phyloP scores from a whole-genome alignment of 2,113 vertebrate genomes.

The Syngnathus typhle region DNA sequence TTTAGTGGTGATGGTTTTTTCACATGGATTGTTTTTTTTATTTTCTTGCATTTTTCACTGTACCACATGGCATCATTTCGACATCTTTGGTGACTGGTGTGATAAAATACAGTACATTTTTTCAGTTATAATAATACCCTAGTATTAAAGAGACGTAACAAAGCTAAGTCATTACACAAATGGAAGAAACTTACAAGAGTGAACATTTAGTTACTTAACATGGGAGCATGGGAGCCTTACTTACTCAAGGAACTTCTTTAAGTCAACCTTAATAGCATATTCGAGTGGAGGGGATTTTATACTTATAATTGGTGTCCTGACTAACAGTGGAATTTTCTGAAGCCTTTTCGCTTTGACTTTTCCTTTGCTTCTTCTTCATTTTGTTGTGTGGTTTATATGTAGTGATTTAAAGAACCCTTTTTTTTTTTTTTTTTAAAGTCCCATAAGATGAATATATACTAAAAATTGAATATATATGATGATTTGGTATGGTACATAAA shows the following conservation, averaged over 20 bases:
- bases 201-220: background rate
- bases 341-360: conserved; percentile 17
- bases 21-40: conserved; percentile 22
- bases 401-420: conserved; percentile 60
- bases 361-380: conserved; percentile 9
- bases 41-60: conserved; percentile 20
- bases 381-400: conserved; percentile 8
- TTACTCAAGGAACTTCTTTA: background rate
- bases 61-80: background rate
- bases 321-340: conserved; percentile 10
- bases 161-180: background rate
- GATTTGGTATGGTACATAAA: background rate
- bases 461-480: background rate
- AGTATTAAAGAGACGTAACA: background rate
- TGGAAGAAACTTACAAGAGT: background rate
- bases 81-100: background rate
- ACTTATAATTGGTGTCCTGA: conserved; percentile 1
- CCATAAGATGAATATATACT: background rate
- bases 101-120: background rate
- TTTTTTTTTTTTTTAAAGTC: background rate
- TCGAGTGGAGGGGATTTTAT: background rate
- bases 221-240: background rate
- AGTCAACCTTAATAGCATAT: background rate
- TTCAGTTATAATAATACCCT: background rate
- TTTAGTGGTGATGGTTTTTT: conserved; percentile 53